phyloP scores from a whole-genome alignment of 2,113 vertebrate genomes.

The Paradisaea rubra region DNA sequence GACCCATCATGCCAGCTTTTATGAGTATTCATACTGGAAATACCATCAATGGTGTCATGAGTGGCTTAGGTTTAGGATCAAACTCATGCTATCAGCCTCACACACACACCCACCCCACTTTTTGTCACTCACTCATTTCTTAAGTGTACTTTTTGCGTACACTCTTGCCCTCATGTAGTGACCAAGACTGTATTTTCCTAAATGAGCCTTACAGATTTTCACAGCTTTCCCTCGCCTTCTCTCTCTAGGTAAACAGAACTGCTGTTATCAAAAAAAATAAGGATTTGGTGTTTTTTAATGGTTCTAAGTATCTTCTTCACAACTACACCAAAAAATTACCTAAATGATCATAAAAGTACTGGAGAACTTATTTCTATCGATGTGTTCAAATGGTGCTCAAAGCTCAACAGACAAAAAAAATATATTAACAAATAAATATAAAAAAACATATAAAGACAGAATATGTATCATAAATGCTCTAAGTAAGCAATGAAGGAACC shows the following conservation, averaged over 20 bases:
- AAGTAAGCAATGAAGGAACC: constrained; percentile 11
- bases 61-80: not conserved
- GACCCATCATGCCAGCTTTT: not conserved
- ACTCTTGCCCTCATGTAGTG: not conserved
- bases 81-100: not conserved
- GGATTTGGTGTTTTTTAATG: not conserved
- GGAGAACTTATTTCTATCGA: not conserved
- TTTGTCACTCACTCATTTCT: not conserved
- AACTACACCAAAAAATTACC: not conserved
- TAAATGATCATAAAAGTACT: not conserved
- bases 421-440: not conserved
- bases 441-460: not conserved
- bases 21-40: not conserved
- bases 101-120: not conserved
- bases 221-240: not conserved
- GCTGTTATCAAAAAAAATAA: not conserved
- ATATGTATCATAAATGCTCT: not conserved
- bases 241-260: not conserved
- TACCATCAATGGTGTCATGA: not conserved
- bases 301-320: not conserved
- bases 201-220: not conserved
- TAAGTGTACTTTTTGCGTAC: not conserved
- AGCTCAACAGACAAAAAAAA: not conserved
- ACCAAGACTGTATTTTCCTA: not conserved
- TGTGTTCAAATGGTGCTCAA: not conserved